phyloP scores from a whole-genome alignment of 2,113 vertebrate species.

The Microtus montanus region DNA sequence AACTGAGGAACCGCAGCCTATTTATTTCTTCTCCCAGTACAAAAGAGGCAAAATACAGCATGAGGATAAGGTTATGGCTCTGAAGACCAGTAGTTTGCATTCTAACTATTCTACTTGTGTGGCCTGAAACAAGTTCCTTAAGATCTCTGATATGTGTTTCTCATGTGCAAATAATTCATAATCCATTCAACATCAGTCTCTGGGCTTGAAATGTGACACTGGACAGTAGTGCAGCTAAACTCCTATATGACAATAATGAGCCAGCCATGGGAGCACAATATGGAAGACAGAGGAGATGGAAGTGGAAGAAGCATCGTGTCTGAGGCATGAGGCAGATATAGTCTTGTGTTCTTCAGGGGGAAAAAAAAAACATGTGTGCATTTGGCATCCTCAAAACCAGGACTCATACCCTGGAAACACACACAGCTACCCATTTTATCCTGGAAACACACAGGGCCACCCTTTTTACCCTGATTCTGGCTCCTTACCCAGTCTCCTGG shows the following conservation, averaged over 20 bases:
- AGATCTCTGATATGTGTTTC: not conserved
- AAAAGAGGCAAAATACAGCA: not conserved
- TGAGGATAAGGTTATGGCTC: not conserved
- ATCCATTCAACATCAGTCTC: not conserved
- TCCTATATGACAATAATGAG: not conserved
- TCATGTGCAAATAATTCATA: constrained; percentile 1
- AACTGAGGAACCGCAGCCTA: not conserved
- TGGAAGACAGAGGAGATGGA: not conserved
- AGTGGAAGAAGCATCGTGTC: not conserved
- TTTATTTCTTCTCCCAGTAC: not conserved
- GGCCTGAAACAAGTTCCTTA: not conserved
- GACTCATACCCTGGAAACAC: accelerated
- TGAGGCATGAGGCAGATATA: not conserved
- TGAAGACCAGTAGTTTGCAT: not conserved
- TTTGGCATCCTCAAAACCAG: not conserved
- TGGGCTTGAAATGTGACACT: no score
- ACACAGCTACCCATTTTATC: not conserved
- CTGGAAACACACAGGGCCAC: accelerated
- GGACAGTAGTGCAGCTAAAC: not conserved
- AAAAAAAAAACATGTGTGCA: not conserved
- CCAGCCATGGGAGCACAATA: not conserved
- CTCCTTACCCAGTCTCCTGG: not conserved
- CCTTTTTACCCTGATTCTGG: not conserved
- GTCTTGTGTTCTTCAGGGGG: not conserved
- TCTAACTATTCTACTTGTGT: not conserved